Evolutionary conservation across 1,140 invertebrate species (phyloP).

Genomic region (Tetramorium simillimum): DNA sequence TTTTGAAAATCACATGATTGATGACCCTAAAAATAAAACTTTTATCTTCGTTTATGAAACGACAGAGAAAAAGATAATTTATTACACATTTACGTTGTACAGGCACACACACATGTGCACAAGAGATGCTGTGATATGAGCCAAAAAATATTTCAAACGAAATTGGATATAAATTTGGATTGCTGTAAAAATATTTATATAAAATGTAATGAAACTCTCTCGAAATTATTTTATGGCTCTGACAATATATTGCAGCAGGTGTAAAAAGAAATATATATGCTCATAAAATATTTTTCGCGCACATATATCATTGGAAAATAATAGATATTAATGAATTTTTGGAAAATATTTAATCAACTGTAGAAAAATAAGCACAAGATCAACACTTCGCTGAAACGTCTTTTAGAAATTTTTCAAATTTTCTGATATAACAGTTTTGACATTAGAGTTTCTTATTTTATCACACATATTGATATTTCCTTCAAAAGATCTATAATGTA

Average conservation of each 20-base stretch:
- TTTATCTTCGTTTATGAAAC: background rate
- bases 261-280: background rate
- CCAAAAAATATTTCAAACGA: background rate
- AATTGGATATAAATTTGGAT: background rate
- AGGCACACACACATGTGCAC: background rate
- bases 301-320: background rate
- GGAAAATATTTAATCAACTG: background rate
- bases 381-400: background rate
- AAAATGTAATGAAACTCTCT: background rate
- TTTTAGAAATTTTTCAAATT: background rate
- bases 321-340: conserved; percentile 11
- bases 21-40: background rate
- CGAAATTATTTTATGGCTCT: conserved; percentile 14
- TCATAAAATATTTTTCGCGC: conserved; percentile 5
- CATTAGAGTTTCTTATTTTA: background rate
- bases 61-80: background rate
- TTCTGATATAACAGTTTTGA: background rate
- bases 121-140: background rate
- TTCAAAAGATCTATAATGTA: background rate
- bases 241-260: background rate
- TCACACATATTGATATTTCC: background rate
- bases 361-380: background rate
- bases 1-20: too few relatives aligned
- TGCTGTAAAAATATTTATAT: conserved; percentile 13
- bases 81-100: background rate